Evolutionary conservation across 2,797 vertebrate species (phyloP).

Genomic region (Columba guinea): DNA sequence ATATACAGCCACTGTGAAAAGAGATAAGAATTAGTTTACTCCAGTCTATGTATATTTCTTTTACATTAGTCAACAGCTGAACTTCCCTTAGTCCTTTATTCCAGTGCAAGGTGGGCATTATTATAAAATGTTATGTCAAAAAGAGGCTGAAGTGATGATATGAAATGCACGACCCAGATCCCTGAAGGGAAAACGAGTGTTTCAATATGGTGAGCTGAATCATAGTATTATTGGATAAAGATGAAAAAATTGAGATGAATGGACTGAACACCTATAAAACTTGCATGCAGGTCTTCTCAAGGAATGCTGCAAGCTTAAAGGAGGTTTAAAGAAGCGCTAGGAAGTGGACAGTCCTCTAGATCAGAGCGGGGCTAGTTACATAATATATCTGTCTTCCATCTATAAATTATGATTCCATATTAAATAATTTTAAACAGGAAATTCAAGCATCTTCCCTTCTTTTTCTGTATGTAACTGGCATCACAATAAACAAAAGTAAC

Average conservation of each 20-base stretch:
- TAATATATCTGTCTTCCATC: neutral
- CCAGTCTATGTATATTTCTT: accelerated
- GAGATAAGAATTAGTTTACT: neutral
- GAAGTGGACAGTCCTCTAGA: neutral
- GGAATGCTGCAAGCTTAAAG: neutral
- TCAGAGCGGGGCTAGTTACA: neutral
- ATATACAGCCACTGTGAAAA: neutral
- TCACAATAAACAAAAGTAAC: constrained; percentile 43
- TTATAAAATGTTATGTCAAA: neutral
- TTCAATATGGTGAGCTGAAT: neutral
- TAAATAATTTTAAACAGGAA: constrained; percentile 22
- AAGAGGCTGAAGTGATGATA: neutral
- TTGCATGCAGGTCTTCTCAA: constrained; percentile 24
- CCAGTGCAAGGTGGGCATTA: neutral
- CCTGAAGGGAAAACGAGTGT: neutral
- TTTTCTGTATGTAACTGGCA: neutral
- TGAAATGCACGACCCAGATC: neutral
- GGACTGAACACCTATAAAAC: constrained; percentile 9
- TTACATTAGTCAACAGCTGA: neutral
- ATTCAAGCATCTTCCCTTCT: neutral
- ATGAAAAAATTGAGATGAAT: neutral
- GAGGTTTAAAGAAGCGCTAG: neutral
- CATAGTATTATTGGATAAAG: neutral
- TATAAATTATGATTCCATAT: neutral
- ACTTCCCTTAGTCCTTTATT: neutral